phyloP scores from a whole-genome alignment of 2,113 vertebrate species.

The Murina feae region DNA sequence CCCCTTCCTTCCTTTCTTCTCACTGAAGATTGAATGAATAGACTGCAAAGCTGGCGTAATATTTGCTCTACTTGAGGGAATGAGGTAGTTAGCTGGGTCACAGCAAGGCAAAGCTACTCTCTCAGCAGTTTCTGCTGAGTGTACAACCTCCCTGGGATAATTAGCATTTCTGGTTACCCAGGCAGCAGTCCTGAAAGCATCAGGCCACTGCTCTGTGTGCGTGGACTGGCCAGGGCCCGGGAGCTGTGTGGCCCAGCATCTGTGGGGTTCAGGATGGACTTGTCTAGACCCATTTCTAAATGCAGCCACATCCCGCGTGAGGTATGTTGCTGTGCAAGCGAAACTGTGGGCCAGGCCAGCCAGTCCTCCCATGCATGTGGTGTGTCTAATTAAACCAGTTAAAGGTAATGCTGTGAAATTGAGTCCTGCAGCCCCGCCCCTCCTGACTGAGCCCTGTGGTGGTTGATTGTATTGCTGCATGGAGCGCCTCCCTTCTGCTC shows the following conservation, averaged over 20 bases:
- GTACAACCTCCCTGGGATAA: background rate
- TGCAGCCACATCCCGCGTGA: background rate
- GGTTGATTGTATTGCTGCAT: background rate
- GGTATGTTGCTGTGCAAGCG: background rate
- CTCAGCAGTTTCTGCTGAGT: background rate
- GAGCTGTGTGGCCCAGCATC: background rate
- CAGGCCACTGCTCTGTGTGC: background rate
- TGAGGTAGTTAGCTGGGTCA: background rate
- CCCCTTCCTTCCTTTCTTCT: background rate
- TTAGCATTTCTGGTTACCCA: constrained; percentile 42
- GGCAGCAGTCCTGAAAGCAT: background rate
- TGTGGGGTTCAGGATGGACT: background rate
- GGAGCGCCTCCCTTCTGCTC: background rate
- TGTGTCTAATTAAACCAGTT: background rate
- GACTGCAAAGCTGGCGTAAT: background rate
- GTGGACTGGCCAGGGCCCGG: background rate
- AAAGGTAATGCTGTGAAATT: background rate
- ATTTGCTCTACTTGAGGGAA: background rate
- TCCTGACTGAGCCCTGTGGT: background rate
- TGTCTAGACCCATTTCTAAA: background rate
- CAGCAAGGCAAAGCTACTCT: background rate
- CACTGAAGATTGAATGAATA: background rate
- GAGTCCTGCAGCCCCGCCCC: background rate
- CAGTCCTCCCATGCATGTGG: background rate
- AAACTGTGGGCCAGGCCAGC: background rate